Evolutionary conservation across 2,888 invertebrate genomes (phyloP).

Genomic region (Hirtodrosophila alboralis): DNA sequence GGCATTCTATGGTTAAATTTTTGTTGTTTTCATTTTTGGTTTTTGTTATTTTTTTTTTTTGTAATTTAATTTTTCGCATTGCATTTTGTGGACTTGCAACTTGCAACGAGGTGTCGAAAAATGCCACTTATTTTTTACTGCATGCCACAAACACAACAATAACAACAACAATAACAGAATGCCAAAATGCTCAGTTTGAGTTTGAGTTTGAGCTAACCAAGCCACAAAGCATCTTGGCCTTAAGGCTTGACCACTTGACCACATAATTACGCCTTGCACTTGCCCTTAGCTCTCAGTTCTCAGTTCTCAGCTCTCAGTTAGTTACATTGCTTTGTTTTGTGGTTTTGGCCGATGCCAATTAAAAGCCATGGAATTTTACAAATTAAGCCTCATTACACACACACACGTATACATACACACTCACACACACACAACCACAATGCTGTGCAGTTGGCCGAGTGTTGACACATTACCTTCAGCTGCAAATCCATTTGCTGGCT

Average conservation of each 20-base stretch:
- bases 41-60: conserved; percentile 12
- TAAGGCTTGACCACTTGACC: conserved; percentile 56
- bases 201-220: conserved; percentile 18
- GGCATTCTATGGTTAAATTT: too few species aligned
- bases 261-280: conserved; percentile 73
- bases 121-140: conserved; percentile 69
- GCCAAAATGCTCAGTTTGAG: conserved; percentile 17
- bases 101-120: conserved; percentile 59
- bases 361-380: conserved; percentile 73
- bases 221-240: conserved; percentile 30
- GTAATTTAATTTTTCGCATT: conserved; percentile 57
- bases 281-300: conserved; percentile 29
- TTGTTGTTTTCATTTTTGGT: neutral
- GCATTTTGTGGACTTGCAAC: conserved; percentile 55
- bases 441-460: conserved; percentile 57
- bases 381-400: conserved; percentile 73
- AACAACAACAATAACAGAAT: conserved; percentile 7
- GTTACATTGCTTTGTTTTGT: conserved; percentile 57
- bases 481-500: conserved; percentile 63
- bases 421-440: conserved; percentile 52
- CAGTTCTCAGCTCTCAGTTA: conserved; percentile 21
- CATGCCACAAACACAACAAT: conserved; percentile 51
- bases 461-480: conserved; percentile 70
- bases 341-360: conserved; percentile 71
- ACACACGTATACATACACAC: conserved; percentile 13